A percentile compares a stretch with the other conserved stretches of the same genome.
These are phyloP conservation scores for Trichomycterus rosablanca DNA, from an alignment of 2,113 vertebrate genomes.

Conservation along the genomic window DNA sequence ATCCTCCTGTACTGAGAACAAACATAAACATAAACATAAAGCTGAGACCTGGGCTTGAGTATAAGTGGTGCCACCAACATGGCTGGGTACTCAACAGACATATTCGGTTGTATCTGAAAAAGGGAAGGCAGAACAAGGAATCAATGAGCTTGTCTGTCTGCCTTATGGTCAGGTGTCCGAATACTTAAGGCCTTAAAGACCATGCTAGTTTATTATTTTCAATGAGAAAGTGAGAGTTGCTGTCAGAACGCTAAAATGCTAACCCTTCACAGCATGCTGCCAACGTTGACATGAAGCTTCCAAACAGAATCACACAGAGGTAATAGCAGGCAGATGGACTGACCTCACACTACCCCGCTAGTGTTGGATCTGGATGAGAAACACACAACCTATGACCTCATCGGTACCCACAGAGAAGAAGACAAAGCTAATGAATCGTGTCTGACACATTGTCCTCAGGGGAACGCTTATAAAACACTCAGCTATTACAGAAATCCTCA, in stretches of 20 bases:
- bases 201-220: too few species aligned
- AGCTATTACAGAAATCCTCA: background rate
- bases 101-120: too few species aligned
- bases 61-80: too few species aligned
- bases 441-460: constrained; percentile 3
- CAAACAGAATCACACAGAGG: background rate
- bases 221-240: background rate
- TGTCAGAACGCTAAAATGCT: constrained; percentile 13
- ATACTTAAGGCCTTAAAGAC: too few species aligned
- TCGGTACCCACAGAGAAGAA: background rate
- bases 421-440: background rate
- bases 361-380: constrained; percentile 14
- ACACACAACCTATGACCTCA: constrained; percentile 24
- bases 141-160: too few species aligned
- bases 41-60: too few species aligned
- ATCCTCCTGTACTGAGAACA: too few species aligned
- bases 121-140: too few species aligned
- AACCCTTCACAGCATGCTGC: constrained; percentile 14
- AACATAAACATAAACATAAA: too few species aligned
- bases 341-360: constrained; percentile 6
- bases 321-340: background rate
- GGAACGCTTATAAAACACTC: background rate
- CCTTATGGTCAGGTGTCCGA: too few species aligned
- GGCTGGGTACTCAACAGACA: too few species aligned
- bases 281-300: constrained; percentile 8